These are phyloP conservation scores for Acrocyrtus sp. DNA, from an alignment of 2,888 invertebrate species.

Conservation along the genomic window DNA sequence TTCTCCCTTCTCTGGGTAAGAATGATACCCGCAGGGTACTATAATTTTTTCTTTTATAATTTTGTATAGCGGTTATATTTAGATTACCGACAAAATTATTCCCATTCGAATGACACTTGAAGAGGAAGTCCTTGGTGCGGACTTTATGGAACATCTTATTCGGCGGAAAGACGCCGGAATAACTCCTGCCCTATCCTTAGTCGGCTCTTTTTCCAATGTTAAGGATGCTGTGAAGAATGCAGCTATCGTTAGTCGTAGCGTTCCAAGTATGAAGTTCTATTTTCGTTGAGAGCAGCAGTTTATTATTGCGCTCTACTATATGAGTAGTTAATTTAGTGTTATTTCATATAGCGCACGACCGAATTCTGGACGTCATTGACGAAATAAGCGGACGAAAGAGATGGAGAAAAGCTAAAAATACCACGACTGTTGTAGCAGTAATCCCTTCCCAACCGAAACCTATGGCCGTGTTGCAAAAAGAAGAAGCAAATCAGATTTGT, in stretches of 20 bases:
- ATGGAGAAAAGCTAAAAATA: slow-evolving; percentile 37
- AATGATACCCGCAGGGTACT: too few species aligned
- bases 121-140: slow-evolving; percentile 67
- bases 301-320: too few species aligned
- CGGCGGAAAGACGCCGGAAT: slow-evolving; percentile 58
- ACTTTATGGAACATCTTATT: slow-evolving; percentile 66
- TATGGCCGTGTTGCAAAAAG: too few species aligned
- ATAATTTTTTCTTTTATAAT: too few species aligned
- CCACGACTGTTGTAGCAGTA: slow-evolving; percentile 26
- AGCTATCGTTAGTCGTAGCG: slow-evolving; percentile 34
- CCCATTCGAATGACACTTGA: slow-evolving; percentile 65
- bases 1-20: slow-evolving; percentile 66
- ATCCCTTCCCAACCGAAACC: slow-evolving; percentile 15
- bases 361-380: slow-evolving; percentile 39
- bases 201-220: slow-evolving; percentile 40
- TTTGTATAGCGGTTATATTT: background rate
- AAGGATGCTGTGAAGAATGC: slow-evolving; percentile 18
- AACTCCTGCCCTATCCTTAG: slow-evolving; percentile 51
- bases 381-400: slow-evolving; percentile 34
- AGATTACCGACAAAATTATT: slow-evolving; percentile 64
- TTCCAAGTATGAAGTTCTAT: too few species aligned
- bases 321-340: background rate
- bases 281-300: background rate
- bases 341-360: slow-evolving; percentile 44
- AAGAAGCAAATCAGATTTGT: too few species aligned